These are phyloP conservation scores for Seriola aureovittata DNA, from an alignment of 2,113 vertebrate species.

Conservation along the genomic window DNA sequence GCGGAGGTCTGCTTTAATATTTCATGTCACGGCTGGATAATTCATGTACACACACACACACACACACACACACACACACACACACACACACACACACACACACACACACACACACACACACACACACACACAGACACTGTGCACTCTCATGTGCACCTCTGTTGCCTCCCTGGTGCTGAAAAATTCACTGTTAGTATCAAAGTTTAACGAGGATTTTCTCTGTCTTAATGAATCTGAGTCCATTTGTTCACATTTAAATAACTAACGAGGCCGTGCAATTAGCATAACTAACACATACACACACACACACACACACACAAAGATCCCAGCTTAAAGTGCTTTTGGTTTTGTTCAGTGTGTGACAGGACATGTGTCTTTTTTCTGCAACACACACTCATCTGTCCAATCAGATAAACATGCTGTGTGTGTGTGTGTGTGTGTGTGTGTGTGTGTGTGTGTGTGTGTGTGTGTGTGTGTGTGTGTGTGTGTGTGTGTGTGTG, in stretches of 20 bases:
- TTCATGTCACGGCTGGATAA: slow-evolving; percentile 66
- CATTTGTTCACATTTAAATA: slow-evolving; percentile 91
- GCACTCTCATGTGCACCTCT: slow-evolving; percentile 13
- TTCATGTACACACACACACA: slow-evolving; percentile 34
- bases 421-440: background rate
- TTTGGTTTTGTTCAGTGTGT: no score
- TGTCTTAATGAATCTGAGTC: slow-evolving; percentile 95
- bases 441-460: background rate
- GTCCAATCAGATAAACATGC: slow-evolving; percentile 4
- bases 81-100: background rate
- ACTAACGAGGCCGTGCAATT: slow-evolving; percentile 80
- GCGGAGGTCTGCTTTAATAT: slow-evolving; percentile 65
- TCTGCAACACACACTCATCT: slow-evolving; percentile 1
- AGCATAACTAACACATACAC: slow-evolving; percentile 83
- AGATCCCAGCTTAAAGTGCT: no score
- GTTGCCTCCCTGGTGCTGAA: slow-evolving; percentile 89
- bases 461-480: no score
- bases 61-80: background rate
- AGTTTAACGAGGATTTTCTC: slow-evolving; percentile 92
- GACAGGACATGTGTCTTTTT: background rate
- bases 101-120: background rate
- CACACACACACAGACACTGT: background rate
- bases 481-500: no score
- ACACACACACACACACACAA: slow-evolving; percentile 7
- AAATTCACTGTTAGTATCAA: slow-evolving; percentile 94